These are phyloP conservation scores for Zeus faber DNA, from an alignment of 2,113 vertebrate species.

Conservation along the genomic window DNA sequence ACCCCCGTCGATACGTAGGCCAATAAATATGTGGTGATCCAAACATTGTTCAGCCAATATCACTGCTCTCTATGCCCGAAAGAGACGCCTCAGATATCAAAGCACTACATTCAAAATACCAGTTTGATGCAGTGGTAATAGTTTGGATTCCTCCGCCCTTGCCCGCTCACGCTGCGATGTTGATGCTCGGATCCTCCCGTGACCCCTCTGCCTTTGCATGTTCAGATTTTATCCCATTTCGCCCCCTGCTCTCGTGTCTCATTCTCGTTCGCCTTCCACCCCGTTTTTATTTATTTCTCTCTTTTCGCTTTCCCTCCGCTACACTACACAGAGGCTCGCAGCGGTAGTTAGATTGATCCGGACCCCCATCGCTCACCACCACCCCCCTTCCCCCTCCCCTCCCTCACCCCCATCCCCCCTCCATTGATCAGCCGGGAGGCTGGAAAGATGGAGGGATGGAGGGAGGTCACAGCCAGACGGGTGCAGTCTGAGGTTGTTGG, in stretches of 20 bases:
- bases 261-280: constrained; percentile 1
- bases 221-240: background rate
- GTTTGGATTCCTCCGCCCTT: no score
- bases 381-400: background rate
- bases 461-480: background rate
- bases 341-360: constrained; percentile 52
- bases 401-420: background rate
- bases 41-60: background rate
- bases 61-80: no score
- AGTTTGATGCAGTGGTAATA: no score
- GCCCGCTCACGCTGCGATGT: no score
- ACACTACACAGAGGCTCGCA: constrained; percentile 25
- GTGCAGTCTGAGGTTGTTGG: background rate
- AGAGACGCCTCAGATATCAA: constrained; percentile 16
- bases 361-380: constrained; percentile 33
- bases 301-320: no score
- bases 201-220: constrained; percentile 1
- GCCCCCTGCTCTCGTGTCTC: background rate
- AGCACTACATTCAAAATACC: background rate
- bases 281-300: constrained; percentile 2
- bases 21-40: background rate
- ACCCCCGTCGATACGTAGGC: background rate
- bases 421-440: background rate
- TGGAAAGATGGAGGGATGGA: background rate
- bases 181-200: background rate